Percentiles rank a stretch among this genome's conserved stretches.
These are phyloP conservation scores for Pachyrhynchus sulphureomaculatus DNA, from an alignment of 1,140 invertebrate species.

Conservation along the genomic window DNA sequence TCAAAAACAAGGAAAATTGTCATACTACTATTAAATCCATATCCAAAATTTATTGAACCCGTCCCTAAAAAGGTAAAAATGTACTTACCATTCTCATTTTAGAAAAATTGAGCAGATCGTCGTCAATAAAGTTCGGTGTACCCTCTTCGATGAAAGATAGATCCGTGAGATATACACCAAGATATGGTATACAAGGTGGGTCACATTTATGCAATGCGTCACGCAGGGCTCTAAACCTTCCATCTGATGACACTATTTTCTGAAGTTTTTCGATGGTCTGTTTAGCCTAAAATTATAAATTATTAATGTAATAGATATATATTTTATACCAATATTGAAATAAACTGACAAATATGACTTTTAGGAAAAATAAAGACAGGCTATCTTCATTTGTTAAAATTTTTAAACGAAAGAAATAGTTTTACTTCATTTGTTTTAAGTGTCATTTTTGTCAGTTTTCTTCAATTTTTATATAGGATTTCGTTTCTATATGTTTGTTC, in stretches of 20 bases:
- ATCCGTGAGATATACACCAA: conserved; percentile 91
- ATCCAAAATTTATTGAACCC: too few species aligned
- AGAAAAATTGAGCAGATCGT: conserved; percentile 90
- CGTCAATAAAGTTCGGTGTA: conserved; percentile 88
- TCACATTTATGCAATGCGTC: conserved; percentile 90
- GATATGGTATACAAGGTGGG: conserved; percentile 90
- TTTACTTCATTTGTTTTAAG: too few species aligned
- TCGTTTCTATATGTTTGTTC: too few species aligned
- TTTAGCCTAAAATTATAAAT: conserved; percentile 67
- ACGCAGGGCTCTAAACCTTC: conserved; percentile 82
- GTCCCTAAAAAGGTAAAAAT: not conserved
- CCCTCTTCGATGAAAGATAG: conserved; percentile 94
- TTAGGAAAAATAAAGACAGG: too few species aligned
- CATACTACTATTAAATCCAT: too few species aligned
- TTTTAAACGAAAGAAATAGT: too few species aligned
- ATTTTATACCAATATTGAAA: too few species aligned
- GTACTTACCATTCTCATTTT: conserved; percentile 92
- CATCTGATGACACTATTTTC: conserved; percentile 83
- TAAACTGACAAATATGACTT: too few species aligned
- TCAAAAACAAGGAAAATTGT: too few species aligned
- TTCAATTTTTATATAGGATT: too few species aligned
- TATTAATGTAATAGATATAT: conserved; percentile 1
- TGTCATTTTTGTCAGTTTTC: too few species aligned
- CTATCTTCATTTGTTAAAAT: too few species aligned
- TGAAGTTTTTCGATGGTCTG: conserved; percentile 88